Base-by-base conservation (phyloP, 2,797 vertebrate genomes). In the Pseudocheirus occidentalis region DNA sequence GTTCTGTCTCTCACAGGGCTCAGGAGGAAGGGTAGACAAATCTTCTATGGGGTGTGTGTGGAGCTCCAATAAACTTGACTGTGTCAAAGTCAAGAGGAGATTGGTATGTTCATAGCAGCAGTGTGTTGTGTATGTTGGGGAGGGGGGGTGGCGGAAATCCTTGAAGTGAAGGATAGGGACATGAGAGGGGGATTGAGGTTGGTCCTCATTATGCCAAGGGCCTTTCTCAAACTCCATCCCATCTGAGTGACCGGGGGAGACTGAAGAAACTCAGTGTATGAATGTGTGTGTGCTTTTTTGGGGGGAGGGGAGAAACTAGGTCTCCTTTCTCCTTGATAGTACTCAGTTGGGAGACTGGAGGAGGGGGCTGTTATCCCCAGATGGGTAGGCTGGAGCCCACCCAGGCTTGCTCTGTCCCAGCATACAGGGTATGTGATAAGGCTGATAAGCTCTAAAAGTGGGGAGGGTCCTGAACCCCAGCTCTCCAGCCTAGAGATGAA, bases 361-460 rank as follows among this genome's bases (percentile, higher is more conserved):
- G 93, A 90, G 94, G 96, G 57, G 55, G 55, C 92, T 90, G 92
- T 73, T 10, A 73, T 40, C 66, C 6, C 4, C 1, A 73, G 16
- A 40, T 21, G 31, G n/a, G n/a, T 73, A 94, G 95, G 62, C 1
- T 1, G 0, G 14, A 34, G 94, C 96, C 96, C 95, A 93, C 40
- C 59, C 62, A 87, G 59, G 57, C 40, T 3, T 0, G 52, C 55
- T 95, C 90, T 91, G 96, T 93, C 92, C 90, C 87, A 94, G 81
- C 92, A 93, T 57, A 91, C 4, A 31, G n/a, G 21, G 2, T 9
- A 46, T 46, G 40, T 4, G 46, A 46, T 81, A 46, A 96, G 96
- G 95, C 96, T 94, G 96, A 95, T 81, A 95, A 96, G 59, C 97
- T 91, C 93, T 66, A 58, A 90, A 58, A 90, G 87, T 52, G 29